Evolutionary conservation across 1,140 invertebrate genomes (phyloP).

Genomic region (Listronotus bonariensis): DNA sequence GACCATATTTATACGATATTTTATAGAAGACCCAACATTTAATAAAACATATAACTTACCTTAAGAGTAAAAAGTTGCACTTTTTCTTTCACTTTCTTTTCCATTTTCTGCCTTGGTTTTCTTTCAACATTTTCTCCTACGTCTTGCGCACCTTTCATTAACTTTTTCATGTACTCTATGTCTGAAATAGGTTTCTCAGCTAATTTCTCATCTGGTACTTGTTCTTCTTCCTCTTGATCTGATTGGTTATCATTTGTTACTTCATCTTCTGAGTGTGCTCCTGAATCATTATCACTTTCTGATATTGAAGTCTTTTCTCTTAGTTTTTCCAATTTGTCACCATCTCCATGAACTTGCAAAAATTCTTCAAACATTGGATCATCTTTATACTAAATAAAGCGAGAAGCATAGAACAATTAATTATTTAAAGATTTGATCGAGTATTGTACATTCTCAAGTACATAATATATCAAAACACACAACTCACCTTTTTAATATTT

Average conservation of each 20-base stretch:
- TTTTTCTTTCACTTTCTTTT: conserved; percentile 52
- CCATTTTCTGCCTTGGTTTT: conserved; percentile 47
- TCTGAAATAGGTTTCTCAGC: conserved; percentile 73
- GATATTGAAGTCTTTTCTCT: conserved; percentile 49
- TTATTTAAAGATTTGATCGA: neutral
- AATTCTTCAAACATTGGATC: conserved; percentile 91
- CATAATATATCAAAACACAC: conserved; percentile 25
- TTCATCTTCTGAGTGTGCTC: conserved; percentile 15
- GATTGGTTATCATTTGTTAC: conserved; percentile 32
- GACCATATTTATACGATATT: neutral
- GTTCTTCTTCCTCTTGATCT: conserved; percentile 42
- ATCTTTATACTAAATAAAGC: conserved; percentile 72
- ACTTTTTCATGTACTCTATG: conserved; percentile 64
- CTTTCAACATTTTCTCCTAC: conserved; percentile 41
- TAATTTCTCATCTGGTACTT: conserved; percentile 56
- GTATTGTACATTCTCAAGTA: conserved; percentile 30
- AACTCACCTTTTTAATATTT: conserved; percentile 66
- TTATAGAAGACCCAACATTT: neutral
- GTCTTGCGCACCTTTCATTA: conserved; percentile 33
- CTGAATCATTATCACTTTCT: conserved; percentile 36
- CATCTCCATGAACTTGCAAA: conserved; percentile 74
- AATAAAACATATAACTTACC: conserved; percentile 46
- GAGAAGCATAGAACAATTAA: neutral
- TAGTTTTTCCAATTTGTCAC: conserved; percentile 52
- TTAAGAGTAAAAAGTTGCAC: conserved; percentile 65